Evolutionary conservation across 2,113 vertebrate species (phyloP), one percentile per base, ranked within the genome.

Genomic region (Agapornis roseicollis): DNA sequence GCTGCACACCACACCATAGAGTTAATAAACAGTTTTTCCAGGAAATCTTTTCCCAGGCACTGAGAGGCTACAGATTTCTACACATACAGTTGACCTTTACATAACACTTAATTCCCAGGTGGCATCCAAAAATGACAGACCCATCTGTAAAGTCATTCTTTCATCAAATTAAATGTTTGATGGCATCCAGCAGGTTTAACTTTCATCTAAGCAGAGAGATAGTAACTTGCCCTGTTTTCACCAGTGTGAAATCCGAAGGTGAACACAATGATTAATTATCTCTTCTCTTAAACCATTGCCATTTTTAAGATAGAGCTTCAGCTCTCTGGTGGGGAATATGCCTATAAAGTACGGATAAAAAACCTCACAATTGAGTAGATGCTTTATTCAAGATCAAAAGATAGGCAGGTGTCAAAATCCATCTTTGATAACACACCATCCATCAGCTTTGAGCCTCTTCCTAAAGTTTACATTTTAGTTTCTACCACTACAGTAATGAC

Each of bases 341-440:
- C 50, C 82, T 85, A 89, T 93, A 96, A 97, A 44, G 85, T 50
- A 80, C 93, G 49, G 68, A 94, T 90, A 66, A 72, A 91, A 89
- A 85, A 85, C 24, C 37, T 84, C 70, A 83, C 61, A 95, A 96
- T 18, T 73, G 60, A 97, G 81, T 55, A 79, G 66, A 91, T 95
- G 78, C 85, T 95, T 97, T 90, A 96, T 77, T 96, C 1, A 27
- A 97, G 93, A 97, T 95, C 84, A 94, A 96, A 97, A 97, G 90
- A 95, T 70, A 97, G 86, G 69, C 96, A 97, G 88, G 91, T 96
- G 83, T 97, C 97, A 98, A 97, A 97, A 95, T 92, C 78, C 5
- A 96, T 90, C 91, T 95, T 96, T 27, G 83, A 64, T 89, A 97
- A 95, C 25, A 39, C 35, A 74, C 61, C 87, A 96, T 93, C 76